phyloP scores from a whole-genome alignment of 92 coral and sea anemone species.

The Phenganax stokvisi region DNA sequence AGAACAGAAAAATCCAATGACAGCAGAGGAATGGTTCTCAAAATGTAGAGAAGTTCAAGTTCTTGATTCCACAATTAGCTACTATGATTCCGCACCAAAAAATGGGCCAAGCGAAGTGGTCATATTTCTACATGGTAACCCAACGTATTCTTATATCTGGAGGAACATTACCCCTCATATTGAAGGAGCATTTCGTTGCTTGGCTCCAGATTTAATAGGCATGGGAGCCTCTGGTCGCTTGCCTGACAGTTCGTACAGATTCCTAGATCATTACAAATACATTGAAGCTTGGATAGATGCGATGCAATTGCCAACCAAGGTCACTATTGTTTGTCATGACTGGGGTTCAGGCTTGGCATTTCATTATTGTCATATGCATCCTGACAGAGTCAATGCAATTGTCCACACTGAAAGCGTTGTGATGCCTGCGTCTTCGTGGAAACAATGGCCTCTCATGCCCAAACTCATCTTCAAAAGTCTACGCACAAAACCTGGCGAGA shows the following conservation, averaged over 20 bases:
- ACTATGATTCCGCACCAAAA: constrained; percentile 35
- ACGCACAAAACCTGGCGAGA: constrained; percentile 42
- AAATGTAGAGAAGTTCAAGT: constrained; percentile 21
- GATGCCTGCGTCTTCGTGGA: constrained; percentile 41
- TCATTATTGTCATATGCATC: constrained; percentile 38
- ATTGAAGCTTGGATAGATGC: constrained; percentile 32
- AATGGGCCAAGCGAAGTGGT: constrained; percentile 13
- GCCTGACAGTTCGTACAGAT: constrained; percentile 20
- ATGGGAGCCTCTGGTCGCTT: constrained; percentile 40
- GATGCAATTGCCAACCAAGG: constrained; percentile 25
- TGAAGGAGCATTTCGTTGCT: constrained; percentile 6
- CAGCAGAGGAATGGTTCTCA: constrained; percentile 23
- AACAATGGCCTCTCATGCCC: constrained; percentile 38
- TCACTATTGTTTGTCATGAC: constrained; percentile 38
- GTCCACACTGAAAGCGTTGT: constrained; percentile 41
- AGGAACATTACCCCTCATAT: constrained; percentile 34
- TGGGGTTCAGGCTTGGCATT: constrained; percentile 46
- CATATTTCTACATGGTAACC: constrained; percentile 45
- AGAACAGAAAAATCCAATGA: background rate
- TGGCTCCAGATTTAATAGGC: constrained; percentile 43
- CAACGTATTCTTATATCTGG: constrained; percentile 46
- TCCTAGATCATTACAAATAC: constrained; percentile 34
- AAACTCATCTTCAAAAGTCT: constrained; percentile 32
- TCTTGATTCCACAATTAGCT: constrained; percentile 26
- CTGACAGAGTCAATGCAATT: constrained; percentile 28